These are phyloP conservation scores for Entomobrya multifasciata DNA, from an alignment of 2,888 invertebrate genomes.

Conservation along the genomic window DNA sequence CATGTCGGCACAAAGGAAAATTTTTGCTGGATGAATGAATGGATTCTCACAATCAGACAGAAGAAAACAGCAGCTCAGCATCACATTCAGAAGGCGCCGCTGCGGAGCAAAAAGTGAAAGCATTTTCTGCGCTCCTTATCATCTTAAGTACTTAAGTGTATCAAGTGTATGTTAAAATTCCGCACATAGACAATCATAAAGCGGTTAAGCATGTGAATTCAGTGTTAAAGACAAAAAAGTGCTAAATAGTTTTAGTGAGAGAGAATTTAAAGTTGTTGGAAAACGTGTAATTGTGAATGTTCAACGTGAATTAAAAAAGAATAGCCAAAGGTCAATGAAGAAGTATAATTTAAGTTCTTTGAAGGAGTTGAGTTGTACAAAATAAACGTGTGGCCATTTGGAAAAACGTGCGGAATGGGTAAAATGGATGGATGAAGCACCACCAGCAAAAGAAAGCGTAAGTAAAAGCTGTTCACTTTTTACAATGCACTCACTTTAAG, in stretches of 20 bases:
- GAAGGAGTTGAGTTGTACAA: neutral
- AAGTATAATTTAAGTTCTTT: neutral
- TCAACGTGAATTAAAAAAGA: neutral
- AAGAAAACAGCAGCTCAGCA: constrained; percentile 37
- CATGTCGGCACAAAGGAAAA: neutral
- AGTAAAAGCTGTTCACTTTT: constrained; percentile 10
- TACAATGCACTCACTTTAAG: neutral
- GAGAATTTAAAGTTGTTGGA: neutral
- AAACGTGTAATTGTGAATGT: no score
- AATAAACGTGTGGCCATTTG: constrained; percentile 3
- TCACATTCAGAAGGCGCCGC: neutral
- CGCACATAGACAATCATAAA: neutral
- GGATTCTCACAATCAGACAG: constrained; percentile 13
- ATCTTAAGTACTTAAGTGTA: neutral
- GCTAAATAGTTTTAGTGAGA: neutral
- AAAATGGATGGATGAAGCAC: neutral
- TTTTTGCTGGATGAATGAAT: constrained; percentile 42
- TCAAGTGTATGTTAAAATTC: neutral
- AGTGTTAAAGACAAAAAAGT: neutral
- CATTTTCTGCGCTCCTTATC: neutral
- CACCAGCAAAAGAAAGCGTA: neutral
- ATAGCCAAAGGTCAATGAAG: constrained; percentile 23
- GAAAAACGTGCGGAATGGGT: constrained; percentile 10
- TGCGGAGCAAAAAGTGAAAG: no score
- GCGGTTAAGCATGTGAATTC: neutral